These are phyloP conservation scores for Poecilia latipinna DNA, from an alignment of 2,113 vertebrate species.

Conservation along the genomic window DNA sequence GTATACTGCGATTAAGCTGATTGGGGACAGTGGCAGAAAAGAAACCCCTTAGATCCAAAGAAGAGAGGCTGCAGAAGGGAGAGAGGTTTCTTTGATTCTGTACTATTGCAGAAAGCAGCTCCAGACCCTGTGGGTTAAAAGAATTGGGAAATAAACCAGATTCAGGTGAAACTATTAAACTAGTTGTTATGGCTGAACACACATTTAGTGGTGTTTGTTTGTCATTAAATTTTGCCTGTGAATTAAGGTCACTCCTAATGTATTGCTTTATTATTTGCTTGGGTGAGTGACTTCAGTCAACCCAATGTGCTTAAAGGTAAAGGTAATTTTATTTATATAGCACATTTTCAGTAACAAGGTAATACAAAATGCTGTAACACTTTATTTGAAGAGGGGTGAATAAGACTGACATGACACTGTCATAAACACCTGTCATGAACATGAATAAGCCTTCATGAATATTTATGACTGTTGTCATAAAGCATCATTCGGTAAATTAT, in stretches of 20 bases:
- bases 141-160: background rate
- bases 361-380: too few relatives aligned
- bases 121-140: constrained; percentile 23
- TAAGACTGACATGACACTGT: too few relatives aligned
- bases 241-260: background rate
- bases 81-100: background rate
- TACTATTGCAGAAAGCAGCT: constrained; percentile 28
- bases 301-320: background rate
- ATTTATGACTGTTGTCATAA: too few relatives aligned
- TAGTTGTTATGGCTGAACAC: background rate
- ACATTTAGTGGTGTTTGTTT: background rate
- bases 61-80: background rate
- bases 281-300: background rate
- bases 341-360: too few relatives aligned
- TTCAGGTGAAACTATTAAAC: background rate
- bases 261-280: too few relatives aligned
- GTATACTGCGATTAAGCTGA: background rate
- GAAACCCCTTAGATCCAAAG: constrained; percentile 32
- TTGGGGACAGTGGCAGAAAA: background rate
- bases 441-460: too few relatives aligned
- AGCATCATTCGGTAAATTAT: too few relatives aligned
- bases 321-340: too few relatives aligned
- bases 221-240: background rate
- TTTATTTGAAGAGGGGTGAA: too few relatives aligned
- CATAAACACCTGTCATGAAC: too few relatives aligned